Base-by-base conservation (phyloP, 2,797 vertebrate genomes). In the Orientallactaga sibirica region DNA sequence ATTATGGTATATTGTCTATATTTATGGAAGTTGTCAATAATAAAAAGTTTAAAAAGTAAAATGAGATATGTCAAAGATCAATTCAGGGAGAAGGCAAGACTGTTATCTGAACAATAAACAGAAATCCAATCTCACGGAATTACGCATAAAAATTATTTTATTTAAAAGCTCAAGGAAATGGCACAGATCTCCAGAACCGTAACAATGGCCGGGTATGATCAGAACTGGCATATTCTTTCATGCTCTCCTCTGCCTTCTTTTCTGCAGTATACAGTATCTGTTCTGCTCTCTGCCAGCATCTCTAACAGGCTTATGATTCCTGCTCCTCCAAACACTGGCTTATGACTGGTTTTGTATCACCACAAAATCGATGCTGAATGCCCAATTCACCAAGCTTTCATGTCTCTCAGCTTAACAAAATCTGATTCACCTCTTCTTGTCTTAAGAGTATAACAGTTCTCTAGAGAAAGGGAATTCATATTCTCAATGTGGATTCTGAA, bases 391-490 rank as follows among this genome's bases (percentile, higher is more conserved):
- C 27, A 76, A 89, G 19, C 27, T 77, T 86, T 24, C 62, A 62
- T 61, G 71, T 68, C 64, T 85, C 43, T 2, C 86, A 55, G 7
- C 37, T 67, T 87, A 83, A 75, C 4, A 80, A 84, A 80, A 78
- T 25, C 20, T 81, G 25, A 75, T 68, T 82, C n/a, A 18, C 12
- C 20, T 87, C 41, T 66, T 22, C 55, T 81, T 82, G 7, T 71
- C 22, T 92, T n/a, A 62, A 77, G 71, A 78, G 41, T 15, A 48
- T 12, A 18, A 78, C 7, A 10, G 41, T 66, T 73, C 15, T 92
- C 86, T 86, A 37, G 41, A 92, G 52, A 93, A 96, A 94, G 25
- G n/a, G 33, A 71, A 55, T 61, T 84, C 22, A 81, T 75, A 78
- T 29, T 55, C 7, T 74, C 20, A 25, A 22, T 24, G 92, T 86